Percentiles rank a stretch among this genome's conserved stretches.
These are phyloP conservation scores for Lomographa bimaculata DNA, from an alignment of 2,888 invertebrate genomes.

Conservation along the genomic window DNA sequence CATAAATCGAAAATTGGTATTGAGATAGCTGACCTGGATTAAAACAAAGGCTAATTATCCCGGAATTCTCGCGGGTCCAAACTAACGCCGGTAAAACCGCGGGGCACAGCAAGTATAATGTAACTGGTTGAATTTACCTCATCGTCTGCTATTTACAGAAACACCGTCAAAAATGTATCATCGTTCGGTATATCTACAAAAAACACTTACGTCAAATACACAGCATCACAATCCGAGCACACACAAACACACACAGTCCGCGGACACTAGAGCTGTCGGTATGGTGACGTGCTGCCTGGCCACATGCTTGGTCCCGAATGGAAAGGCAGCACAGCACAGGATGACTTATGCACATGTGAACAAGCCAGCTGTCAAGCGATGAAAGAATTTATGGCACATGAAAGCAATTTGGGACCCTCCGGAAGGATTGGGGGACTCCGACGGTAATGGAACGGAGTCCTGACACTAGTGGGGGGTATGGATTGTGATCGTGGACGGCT, in stretches of 20 bases:
- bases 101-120: no score
- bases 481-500: slow-evolving; percentile 4
- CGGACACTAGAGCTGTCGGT: slow-evolving; percentile 10
- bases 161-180: no score
- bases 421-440: slow-evolving; percentile 55
- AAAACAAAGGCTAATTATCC: no score
- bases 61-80: no score
- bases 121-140: no score
- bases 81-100: no score
- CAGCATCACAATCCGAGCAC: slow-evolving; percentile 43
- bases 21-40: no score
- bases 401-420: slow-evolving; percentile 59
- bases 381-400: slow-evolving; percentile 77
- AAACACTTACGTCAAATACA: slow-evolving; percentile 22
- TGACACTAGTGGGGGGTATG: slow-evolving; percentile 41
- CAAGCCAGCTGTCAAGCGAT: slow-evolving; percentile 68
- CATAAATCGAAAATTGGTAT: no score
- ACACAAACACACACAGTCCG: no score
- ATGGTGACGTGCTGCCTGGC: slow-evolving; percentile 51
- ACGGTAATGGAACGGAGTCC: slow-evolving; percentile 25
- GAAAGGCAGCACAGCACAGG: slow-evolving; percentile 49
- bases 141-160: no score
- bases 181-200: no score
- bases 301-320: slow-evolving; percentile 68
- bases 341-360: slow-evolving; percentile 61